Base-by-base conservation (phyloP, 1,140 invertebrate genomes). In the Drosophila insularis region DNA sequence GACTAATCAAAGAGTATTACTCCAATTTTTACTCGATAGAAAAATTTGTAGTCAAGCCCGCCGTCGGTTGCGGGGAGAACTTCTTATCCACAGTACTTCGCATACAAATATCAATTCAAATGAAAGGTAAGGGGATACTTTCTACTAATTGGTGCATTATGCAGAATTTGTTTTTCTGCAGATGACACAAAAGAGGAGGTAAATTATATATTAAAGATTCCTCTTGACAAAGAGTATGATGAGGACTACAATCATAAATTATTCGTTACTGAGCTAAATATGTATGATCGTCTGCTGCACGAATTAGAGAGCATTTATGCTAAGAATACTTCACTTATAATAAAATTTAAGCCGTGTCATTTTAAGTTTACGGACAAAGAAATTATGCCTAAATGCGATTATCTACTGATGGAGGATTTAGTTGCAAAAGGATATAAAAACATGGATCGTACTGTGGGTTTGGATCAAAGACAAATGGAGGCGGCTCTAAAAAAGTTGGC, bases 401-500 rank as follows among this genome's bases (percentile, higher is more conserved):
- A 89, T 19, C 75, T 89, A 23, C 32, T 90, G 6, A 56, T 89
- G 71, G 84, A 89, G 27, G 84, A 89, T 56, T 54, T 89, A 6
- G 40, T 68, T 1, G 19, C 35, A 0, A 78, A 21, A 6, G 78
- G 71, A 10, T 89, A 76, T 43, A 66, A 53, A 1, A 89, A 94
- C 93, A 90, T 84, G 7, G 92, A 94, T 46, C 89, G 94, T 63
- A 84, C 90, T 23, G 80, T 92, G 63, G 93, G 94, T 1, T 68
- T 94, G 4, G 90, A 93, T 7, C 74, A 93, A 4, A 81, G 92
- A 2, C 92, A 93, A 65, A 81, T 94, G 5, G 92, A 92, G 39
- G 80, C 91, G 2, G 92, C 93, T 0, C 89, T 94, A 0, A 93
- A 92, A 53, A 92, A 92, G 13, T 69, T 94, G 35, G 94, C 93